Evolutionary conservation across 1,140 invertebrate genomes (phyloP).

Genomic region (Drosophila burlai): DNA sequence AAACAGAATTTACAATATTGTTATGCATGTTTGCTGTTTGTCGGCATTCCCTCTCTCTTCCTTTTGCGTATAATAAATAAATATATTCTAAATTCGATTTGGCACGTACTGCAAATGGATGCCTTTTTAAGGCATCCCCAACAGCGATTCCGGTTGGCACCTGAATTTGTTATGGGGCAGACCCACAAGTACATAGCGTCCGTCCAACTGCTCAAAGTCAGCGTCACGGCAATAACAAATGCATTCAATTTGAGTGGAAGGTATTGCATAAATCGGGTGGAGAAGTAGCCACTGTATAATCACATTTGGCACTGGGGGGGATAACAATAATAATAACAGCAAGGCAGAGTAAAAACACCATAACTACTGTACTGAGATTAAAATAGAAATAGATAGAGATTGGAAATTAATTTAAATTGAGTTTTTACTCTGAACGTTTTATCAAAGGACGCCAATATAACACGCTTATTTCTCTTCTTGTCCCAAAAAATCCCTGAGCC

Average conservation of each 20-base stretch:
- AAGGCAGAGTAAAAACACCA: neutral
- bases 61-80: slow-evolving; percentile 1
- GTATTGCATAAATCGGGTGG: slow-evolving; percentile 4
- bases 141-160: slow-evolving; percentile 21
- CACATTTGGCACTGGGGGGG: too few species aligned
- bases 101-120: slow-evolving; percentile 36
- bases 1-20: slow-evolving; percentile 43
- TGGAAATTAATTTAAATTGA: too few species aligned
- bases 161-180: slow-evolving; percentile 33
- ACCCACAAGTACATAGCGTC: slow-evolving; percentile 28
- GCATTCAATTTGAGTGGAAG: slow-evolving; percentile 3
- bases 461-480: neutral
- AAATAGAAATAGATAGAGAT: too few species aligned
- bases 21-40: slow-evolving; percentile 36
- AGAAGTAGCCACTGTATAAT: neutral
- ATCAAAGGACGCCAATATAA: neutral
- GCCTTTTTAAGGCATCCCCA: slow-evolving; percentile 42
- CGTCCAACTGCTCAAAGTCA: slow-evolving; percentile 2
- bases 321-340: too few species aligned
- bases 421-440: neutral
- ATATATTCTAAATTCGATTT: slow-evolving; percentile 23
- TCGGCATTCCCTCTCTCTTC: neutral
- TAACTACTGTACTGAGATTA: neutral
- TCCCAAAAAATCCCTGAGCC: neutral
- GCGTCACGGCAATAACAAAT: slow-evolving; percentile 11